Conservation (phyloP, 2,888 invertebrate species). For the Metalampra italica region DNA sequence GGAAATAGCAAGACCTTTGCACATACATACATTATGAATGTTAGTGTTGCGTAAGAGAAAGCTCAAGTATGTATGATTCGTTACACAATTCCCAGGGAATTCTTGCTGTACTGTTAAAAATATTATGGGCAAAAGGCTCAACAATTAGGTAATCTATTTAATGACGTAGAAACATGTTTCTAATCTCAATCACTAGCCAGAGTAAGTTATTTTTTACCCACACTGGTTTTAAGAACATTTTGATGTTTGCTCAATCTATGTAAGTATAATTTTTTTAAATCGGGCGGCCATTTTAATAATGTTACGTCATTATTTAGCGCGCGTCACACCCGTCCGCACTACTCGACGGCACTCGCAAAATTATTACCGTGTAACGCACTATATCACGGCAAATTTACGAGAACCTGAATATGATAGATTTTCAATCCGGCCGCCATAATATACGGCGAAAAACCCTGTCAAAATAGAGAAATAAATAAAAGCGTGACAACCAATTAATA, state of each 20-base stretch:
- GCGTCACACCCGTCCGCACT: conserved; percentile 74
- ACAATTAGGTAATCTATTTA: no score
- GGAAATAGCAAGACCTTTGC: conserved; percentile 69
- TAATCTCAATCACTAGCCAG: no score
- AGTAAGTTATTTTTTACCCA: no score
- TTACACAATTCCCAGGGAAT: conserved; percentile 16
- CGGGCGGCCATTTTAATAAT: conserved; percentile 71
- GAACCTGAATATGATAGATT: conserved; percentile 78
- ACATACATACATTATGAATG: conserved; percentile 69
- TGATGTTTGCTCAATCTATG: no score
- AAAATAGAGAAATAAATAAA: conserved; percentile 79
- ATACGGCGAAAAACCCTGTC: conserved; percentile 73
- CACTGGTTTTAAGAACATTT: no score
- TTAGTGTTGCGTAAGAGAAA: conserved; percentile 65
- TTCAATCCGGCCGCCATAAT: conserved; percentile 73
- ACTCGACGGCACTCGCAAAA: conserved; percentile 65
- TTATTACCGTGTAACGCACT: conserved; percentile 75
- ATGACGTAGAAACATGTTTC: no score
- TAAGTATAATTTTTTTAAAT: no score
- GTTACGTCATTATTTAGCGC: conserved; percentile 69
- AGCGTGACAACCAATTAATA: conserved; percentile 77
- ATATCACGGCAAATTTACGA: conserved; percentile 76
- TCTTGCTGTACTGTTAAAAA: neutral
- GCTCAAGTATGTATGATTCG: conserved; percentile 29
- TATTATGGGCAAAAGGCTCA: no score